Percentiles rank a stretch among this genome's conserved stretches.
Conservation (phyloP, 2,888 invertebrate species). For the Cenopis cana region DNA sequence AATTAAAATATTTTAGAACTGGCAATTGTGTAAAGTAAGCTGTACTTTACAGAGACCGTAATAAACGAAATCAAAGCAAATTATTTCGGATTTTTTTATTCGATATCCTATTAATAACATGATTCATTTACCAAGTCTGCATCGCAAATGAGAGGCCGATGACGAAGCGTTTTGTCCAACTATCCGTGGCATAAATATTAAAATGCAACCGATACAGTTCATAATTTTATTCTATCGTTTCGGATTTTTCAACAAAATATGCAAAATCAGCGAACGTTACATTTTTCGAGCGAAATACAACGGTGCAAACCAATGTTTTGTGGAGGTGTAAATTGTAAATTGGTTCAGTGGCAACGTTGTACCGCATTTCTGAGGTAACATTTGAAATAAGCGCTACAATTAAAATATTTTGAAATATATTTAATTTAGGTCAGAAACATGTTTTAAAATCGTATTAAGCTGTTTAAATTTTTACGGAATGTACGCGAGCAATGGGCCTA, state of each 20-base stretch:
- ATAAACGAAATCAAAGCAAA: not conserved
- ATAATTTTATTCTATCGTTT: slow-evolving; percentile 40
- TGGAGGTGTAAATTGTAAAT: slow-evolving; percentile 44
- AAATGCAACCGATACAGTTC: slow-evolving; percentile 35
- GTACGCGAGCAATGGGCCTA: slow-evolving; percentile 64
- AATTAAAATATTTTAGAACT: too few relatives aligned
- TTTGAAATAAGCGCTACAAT: slow-evolving; percentile 37
- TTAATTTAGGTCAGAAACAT: slow-evolving; percentile 40
- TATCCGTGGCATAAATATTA: slow-evolving; percentile 35
- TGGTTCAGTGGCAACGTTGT: slow-evolving; percentile 30
- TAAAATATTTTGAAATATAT: slow-evolving; percentile 42
- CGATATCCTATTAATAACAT: slow-evolving; percentile 21
- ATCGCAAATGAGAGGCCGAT: slow-evolving; percentile 33
- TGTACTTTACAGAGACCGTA: not conserved
- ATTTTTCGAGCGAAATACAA: slow-evolving; percentile 42
- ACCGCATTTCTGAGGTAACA: slow-evolving; percentile 31
- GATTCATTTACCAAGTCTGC: slow-evolving; percentile 27
- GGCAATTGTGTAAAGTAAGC: not conserved
- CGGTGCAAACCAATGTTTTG: slow-evolving; percentile 41
- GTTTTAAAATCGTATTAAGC: slow-evolving; percentile 41
- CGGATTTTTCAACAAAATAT: slow-evolving; percentile 40
- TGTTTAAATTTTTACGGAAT: slow-evolving; percentile 51
- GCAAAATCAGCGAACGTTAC: slow-evolving; percentile 41
- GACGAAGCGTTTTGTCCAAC: slow-evolving; percentile 39
- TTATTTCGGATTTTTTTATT: slow-evolving; percentile 16